These are phyloP conservation scores for Tetragonula carbonaria DNA, from an alignment of 2,888 invertebrate species.

Conservation along the genomic window DNA sequence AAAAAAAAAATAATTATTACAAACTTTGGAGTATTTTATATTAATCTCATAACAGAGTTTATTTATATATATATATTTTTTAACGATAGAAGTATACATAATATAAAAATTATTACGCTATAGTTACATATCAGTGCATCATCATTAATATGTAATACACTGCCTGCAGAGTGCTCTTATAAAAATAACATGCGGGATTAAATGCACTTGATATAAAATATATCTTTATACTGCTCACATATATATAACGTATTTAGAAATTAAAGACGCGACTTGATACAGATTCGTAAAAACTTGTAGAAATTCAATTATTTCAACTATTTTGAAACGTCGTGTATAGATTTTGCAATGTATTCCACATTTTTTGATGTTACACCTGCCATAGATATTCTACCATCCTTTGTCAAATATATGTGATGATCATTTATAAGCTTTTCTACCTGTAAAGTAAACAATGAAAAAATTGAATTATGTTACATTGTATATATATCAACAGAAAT, in stretches of 20 bases:
- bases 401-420: constrained; percentile 96
- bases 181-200: constrained; percentile 72
- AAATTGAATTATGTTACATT: background rate
- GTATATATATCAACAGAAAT: background rate
- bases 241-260: constrained; percentile 16
- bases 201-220: constrained; percentile 61
- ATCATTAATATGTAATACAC: constrained; percentile 56
- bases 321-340: constrained; percentile 96
- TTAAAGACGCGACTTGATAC: constrained; percentile 30
- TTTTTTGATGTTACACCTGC: constrained; percentile 98
- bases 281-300: background rate
- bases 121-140: background rate
- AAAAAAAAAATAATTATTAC: constrained; percentile 13
- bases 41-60: background rate
- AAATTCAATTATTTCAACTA: constrained; percentile 80
- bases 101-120: background rate
- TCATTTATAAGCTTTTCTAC: constrained; percentile 95
- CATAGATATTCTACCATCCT: constrained; percentile 99
- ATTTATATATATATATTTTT: background rate
- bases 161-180: constrained; percentile 74
- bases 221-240: constrained; percentile 29
- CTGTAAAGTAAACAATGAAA: constrained; percentile 83
- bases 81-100: background rate
- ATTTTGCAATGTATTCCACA: constrained; percentile 96
- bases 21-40: constrained; percentile 3